Base-by-base conservation (phyloP, 1,140 invertebrate genomes). In the Luehdorfia chinensis region DNA sequence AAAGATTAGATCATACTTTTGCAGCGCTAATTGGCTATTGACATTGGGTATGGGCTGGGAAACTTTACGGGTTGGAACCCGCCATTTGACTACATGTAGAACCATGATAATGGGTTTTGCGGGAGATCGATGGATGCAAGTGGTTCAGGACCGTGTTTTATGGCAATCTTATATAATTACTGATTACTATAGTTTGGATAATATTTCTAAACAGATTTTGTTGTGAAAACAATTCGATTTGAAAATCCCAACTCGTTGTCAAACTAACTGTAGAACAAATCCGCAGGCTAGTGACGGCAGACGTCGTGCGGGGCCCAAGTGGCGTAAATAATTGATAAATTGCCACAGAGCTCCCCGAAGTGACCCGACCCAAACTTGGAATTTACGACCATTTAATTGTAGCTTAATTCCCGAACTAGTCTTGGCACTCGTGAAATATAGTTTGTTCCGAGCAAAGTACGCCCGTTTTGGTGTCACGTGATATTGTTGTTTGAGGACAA, bases 321-420 rank as follows among this genome's bases (percentile, higher is more conserved):
- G 77, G 67, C 78, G 81, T 83, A 85, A 85, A 85, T 85, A 85
- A 85, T 83, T 83, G 81, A 85, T 83, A 85, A 81, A 85, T 85
- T 79, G 78, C 76, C 75, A 59, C 69, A 47, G 70, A 73, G 66
- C 68, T 79, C 77, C 77, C 81, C 64, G 68, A 71, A 85, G 78
- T 83, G 78, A 83, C 81, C 80, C 66, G 61, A 66, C 66, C 72
- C 73, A 75, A 81, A 83, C 73, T 85, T 74, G 45, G 58, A 83
- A 85, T 85, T 85, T 85, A 85, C 81, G 78, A 78, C 66, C 81
- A 70, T 85, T 83, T 85, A 85, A 85, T 85, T 84, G 80, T 79
- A 81, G 73, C 75, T 83, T 83, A 79, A 85, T 83, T 78, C 76
- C 65, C 61, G 59, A 72, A 81, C 69, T 73, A 77, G 66, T 83